Evolutionary conservation across 2,888 invertebrate genomes (phyloP).

Genomic region (Cephus pygmeus): DNA sequence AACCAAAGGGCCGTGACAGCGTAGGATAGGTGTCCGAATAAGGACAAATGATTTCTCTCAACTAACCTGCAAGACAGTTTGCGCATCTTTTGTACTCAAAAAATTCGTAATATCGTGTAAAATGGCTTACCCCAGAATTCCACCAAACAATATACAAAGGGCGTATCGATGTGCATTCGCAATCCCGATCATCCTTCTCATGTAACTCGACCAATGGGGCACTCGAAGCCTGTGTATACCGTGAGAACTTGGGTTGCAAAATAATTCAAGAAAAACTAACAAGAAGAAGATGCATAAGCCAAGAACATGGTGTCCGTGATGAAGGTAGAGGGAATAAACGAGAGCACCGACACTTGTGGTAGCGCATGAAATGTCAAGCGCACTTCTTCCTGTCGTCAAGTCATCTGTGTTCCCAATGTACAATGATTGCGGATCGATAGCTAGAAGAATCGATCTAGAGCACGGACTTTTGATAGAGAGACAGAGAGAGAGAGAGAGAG

Average conservation of each 20-base stretch:
- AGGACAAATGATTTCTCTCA: constrained; percentile 37
- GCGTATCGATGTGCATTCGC: background rate
- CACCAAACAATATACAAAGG: constrained; percentile 37
- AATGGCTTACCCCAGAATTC: constrained; percentile 39
- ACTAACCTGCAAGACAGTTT: constrained; percentile 27
- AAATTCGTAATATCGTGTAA: background rate
- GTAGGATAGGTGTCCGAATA: constrained; percentile 42
- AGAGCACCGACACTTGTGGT: constrained; percentile 32
- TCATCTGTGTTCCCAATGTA: background rate
- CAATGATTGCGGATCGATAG: background rate
- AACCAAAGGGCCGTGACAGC: constrained; percentile 34
- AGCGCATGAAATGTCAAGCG: background rate
- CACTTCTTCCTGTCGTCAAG: background rate
- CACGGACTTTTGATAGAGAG: too few species aligned
- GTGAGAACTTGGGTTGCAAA: background rate
- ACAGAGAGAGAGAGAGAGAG: too few species aligned
- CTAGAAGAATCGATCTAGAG: constrained; percentile 28
- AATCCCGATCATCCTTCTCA: background rate
- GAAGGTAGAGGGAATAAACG: constrained; percentile 36
- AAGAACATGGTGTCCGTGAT: constrained; percentile 27
- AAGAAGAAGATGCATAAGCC: constrained; percentile 31
- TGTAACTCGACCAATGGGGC: background rate
- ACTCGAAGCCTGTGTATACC: background rate
- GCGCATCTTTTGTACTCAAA: constrained; percentile 10
- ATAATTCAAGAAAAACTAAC: constrained; percentile 27